These are phyloP conservation scores for Molossus alvarezi DNA, from an alignment of 2,797 vertebrate species.

Conservation along the genomic window DNA sequence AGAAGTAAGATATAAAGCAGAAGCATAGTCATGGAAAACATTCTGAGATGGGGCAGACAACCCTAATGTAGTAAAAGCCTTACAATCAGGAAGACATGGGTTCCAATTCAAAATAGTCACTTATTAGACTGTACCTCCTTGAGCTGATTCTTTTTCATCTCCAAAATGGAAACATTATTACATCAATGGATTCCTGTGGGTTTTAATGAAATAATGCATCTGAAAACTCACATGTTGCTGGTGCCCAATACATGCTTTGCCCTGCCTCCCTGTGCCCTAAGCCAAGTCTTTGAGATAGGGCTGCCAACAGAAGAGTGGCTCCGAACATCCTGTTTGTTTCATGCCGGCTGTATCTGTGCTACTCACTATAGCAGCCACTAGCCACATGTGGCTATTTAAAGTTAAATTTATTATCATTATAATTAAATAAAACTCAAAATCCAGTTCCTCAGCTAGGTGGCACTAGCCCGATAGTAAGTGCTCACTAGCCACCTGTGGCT, in stretches of 20 bases:
- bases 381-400: neutral
- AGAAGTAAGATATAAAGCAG: constrained; percentile 62
- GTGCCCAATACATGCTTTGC: neutral
- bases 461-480: neutral
- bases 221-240: neutral
- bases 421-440: constrained; percentile 69
- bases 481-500: neutral
- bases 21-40: constrained; percentile 31
- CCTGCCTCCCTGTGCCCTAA: constrained; percentile 8
- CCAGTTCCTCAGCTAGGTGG: neutral
- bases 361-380: constrained; percentile 2
- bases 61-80: neutral
- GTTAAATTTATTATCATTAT: constrained; percentile 56
- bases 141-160: constrained; percentile 62
- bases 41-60: neutral
- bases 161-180: constrained; percentile 57
- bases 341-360: neutral
- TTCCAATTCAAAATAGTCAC: constrained; percentile 35
- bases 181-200: constrained; percentile 9
- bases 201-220: constrained; percentile 46
- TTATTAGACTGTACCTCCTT: constrained; percentile 2
- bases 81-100: neutral
- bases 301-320: constrained; percentile 38
- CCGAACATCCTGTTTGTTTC: constrained; percentile 7
- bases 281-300: neutral